Base-by-base conservation (phyloP, 2,113 vertebrate genomes). In the Engystomops pustulosus region DNA sequence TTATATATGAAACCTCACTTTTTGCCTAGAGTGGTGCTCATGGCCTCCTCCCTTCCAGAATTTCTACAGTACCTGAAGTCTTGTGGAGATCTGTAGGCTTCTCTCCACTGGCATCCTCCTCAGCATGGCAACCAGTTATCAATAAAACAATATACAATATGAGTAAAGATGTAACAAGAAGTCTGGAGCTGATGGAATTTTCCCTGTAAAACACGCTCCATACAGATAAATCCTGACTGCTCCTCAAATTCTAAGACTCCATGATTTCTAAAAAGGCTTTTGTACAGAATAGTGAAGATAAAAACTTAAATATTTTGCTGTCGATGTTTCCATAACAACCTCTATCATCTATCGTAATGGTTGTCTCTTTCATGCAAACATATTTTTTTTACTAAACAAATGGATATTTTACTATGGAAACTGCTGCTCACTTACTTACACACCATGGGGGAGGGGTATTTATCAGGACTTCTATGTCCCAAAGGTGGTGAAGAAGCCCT, bases 271-370 rank as follows among this genome's bases (percentile, higher is more conserved):
- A 4, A 44, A 70, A 23, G 68, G 20, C 14, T 27, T 67, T 6
- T 38, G 9, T 17, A 17, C 11, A 41, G 8, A 69, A 38, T 1
- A 41, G 53, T 36, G n/a, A 58, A 80, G 30, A 36, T 49, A 12
- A 53, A 30, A 36, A 67, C 30, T 18, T 55, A 36, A 55, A 55
- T 71, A 58, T 41, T 71, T 58, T 81, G 3, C 47, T 41, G 68
- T 12, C 36, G 23, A 3, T 8, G 68, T 72, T 58, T n/a, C 68
- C 68, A 71, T 81, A 81, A 81, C 80, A 72, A 81, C 34, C 23
- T 4, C n/a, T n/a, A n/a, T n/a, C 27, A 15, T 51, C 45, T 68
- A 41, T 30, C 34, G 15, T 72, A 72, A 55, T 38, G 68, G 30
- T 17, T 0, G 23, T 44, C 10, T 23, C 9, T 20, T 10, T 2